Conservation (phyloP, 1,140 invertebrate species). For the Mylabris phalerata region DNA sequence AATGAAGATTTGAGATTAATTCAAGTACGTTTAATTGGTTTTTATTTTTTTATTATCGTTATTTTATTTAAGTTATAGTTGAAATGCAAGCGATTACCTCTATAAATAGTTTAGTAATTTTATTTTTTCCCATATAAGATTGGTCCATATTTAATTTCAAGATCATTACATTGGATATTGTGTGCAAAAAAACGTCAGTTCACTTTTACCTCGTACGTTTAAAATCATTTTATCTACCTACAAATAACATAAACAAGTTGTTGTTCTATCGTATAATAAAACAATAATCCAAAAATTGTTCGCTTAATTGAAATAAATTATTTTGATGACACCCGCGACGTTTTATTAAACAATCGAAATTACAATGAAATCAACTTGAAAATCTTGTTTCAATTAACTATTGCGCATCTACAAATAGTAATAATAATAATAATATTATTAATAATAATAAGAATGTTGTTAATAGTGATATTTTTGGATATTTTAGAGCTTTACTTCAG, state of each 20-base stretch:
- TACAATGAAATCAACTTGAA: not conserved
- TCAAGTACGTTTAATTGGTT: no score
- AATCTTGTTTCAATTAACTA: no score
- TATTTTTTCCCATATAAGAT: constrained; percentile 3
- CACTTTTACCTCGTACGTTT: not conserved
- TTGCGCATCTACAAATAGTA: no score
- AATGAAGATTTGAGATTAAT: no score
- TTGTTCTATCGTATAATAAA: not conserved
- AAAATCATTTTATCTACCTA: not conserved
- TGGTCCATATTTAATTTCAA: not conserved
- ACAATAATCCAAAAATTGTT: constrained; percentile 11
- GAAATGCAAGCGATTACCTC: no score
- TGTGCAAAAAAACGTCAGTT: not conserved
- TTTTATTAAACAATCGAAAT: not conserved
- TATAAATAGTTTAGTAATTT: no score
- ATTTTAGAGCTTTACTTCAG: constrained; percentile 22
- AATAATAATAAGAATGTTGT: not conserved
- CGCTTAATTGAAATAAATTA: constrained; percentile 14
- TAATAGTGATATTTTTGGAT: not conserved
- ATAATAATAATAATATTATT: not conserved
- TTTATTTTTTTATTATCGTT: no score
- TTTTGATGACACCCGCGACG: constrained; percentile 10
- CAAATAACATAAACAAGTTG: no score
- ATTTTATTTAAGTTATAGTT: no score
- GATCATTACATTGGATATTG: constrained; percentile 5